Evolutionary conservation across 2,113 vertebrate genomes (phyloP).

Genomic region (Collichthys lucidus): DNA sequence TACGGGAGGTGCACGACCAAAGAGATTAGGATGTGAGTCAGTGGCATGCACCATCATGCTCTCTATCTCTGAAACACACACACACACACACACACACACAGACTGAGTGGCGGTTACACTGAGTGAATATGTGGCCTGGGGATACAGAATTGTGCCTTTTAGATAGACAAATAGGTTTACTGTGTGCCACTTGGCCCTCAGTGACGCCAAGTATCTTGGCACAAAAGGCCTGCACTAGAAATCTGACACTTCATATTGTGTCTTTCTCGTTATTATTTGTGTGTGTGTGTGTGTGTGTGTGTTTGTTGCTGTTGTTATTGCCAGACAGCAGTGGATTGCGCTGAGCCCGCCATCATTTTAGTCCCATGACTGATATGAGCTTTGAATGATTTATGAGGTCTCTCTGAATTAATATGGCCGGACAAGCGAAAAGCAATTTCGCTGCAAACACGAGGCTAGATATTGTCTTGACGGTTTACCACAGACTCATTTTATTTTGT

Average conservation of each 20-base stretch:
- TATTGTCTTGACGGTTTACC: conserved; percentile 42
- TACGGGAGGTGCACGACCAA: conserved; percentile 12
- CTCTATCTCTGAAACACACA: conserved; percentile 51
- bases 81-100: conserved; percentile 36
- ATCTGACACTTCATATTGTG: conserved; percentile 50
- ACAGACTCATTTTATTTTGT: conserved; percentile 23
- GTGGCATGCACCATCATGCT: conserved; percentile 80
- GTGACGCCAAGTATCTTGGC: conserved; percentile 20
- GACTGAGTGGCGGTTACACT: conserved; percentile 26
- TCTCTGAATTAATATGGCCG: conserved; percentile 56
- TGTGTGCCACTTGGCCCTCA: conserved; percentile 45
- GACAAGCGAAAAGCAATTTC: conserved; percentile 66
- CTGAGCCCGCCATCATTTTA: conserved; percentile 20
- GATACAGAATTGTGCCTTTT: conserved; percentile 48
- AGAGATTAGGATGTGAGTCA: conserved; percentile 80
- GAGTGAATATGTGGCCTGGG: conserved; percentile 38
- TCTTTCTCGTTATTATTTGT: conserved; percentile 22
- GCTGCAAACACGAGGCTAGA: conserved; percentile 27
- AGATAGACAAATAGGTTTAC: conserved; percentile 44
- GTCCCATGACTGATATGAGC: conserved; percentile 53
- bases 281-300: conserved; percentile 13
- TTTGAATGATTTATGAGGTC: conserved; percentile 72
- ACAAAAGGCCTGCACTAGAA: conserved; percentile 35
- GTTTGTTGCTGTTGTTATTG: conserved; percentile 17
- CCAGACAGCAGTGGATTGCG: neutral